These are phyloP conservation scores for Sinocyclocheilus anshuiensis DNA, from an alignment of 2,113 vertebrate genomes.

Conservation along the genomic window DNA sequence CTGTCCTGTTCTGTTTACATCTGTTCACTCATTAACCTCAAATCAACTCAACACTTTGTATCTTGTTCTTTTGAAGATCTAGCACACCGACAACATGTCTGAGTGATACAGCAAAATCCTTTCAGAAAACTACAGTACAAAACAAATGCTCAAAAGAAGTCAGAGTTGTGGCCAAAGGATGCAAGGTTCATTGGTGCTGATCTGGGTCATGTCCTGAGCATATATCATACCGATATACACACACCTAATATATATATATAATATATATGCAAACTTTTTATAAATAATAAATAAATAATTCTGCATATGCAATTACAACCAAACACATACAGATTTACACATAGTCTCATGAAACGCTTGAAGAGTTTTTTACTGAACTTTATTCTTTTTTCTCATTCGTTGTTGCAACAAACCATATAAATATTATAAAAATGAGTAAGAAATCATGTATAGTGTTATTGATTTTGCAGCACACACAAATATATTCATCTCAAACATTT, in stretches of 20 bases:
- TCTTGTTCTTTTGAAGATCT: conserved; percentile 3
- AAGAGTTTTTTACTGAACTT: neutral
- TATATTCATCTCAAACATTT: neutral
- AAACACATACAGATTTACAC: neutral
- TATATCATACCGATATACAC: no score
- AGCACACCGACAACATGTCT: neutral
- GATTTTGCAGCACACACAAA: neutral
- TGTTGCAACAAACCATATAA: neutral
- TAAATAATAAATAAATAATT: no score
- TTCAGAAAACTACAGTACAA: neutral
- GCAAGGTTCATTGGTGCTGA: neutral
- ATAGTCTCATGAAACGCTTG: no score
- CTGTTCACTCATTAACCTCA: conserved; percentile 44
- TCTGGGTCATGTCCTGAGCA: neutral
- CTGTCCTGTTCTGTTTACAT: conserved; percentile 34
- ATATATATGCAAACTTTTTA: no score
- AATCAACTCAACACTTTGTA: conserved; percentile 28
- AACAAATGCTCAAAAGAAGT: neutral
- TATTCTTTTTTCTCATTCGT: neutral
- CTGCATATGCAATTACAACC: no score
- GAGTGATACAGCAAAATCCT: neutral
- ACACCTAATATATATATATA: no score
- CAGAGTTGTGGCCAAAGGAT: neutral
- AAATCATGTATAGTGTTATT: neutral
- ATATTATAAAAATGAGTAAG: neutral